Evolutionary conservation across 2,113 vertebrate genomes (phyloP).

Genomic region (Petrocephalus microphthalmus): DNA sequence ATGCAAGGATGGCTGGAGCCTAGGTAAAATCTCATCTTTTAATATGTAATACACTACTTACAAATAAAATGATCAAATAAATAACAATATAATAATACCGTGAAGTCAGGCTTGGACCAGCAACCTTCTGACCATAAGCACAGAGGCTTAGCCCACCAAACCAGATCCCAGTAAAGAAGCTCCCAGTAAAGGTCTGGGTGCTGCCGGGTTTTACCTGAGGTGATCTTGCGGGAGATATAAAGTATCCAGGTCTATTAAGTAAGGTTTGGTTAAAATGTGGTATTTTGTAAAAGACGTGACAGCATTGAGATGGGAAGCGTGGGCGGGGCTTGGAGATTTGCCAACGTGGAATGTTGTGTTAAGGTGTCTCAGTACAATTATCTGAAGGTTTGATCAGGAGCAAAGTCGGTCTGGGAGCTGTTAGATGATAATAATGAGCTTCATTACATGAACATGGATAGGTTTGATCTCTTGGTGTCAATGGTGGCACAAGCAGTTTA

Average conservation of each 20-base stretch:
- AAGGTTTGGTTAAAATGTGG: background rate
- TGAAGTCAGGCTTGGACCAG: too few relatives aligned
- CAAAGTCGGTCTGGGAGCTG: background rate
- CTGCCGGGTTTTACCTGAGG: too few relatives aligned
- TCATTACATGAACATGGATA: background rate
- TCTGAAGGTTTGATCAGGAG: background rate
- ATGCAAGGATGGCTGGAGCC: too few relatives aligned
- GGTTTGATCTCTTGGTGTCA: background rate
- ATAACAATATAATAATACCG: too few relatives aligned
- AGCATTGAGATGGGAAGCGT: background rate
- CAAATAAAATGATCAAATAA: too few relatives aligned
- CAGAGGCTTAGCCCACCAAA: too few relatives aligned
- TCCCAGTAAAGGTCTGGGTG: too few relatives aligned
- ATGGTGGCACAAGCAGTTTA: background rate
- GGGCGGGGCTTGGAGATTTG: background rate
- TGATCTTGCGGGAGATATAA: too few relatives aligned
- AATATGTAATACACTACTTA: too few relatives aligned
- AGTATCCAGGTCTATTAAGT: background rate
- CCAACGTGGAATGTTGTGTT: background rate
- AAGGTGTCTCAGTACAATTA: background rate
- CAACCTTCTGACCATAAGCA: too few relatives aligned
- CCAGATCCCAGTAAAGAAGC: too few relatives aligned
- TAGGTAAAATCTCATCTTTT: too few relatives aligned
- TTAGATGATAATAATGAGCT: background rate
- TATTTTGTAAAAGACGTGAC: background rate